Percentiles rank a stretch among this genome's conserved stretches.
These are phyloP conservation scores for Lordiphosa stackelbergi DNA, from an alignment of 1,140 invertebrate species.

Conservation along the genomic window DNA sequence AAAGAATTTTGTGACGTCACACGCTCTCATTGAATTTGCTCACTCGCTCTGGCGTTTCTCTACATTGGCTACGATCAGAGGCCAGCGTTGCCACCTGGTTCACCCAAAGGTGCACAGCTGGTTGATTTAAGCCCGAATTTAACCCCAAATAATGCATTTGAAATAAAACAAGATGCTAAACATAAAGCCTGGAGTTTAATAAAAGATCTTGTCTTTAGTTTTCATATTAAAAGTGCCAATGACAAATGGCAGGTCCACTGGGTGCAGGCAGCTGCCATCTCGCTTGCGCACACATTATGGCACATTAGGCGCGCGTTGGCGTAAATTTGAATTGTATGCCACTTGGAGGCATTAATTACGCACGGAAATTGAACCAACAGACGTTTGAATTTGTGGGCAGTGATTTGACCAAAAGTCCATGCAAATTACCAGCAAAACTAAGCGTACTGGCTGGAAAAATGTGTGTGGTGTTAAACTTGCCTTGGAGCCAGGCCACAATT, in stretches of 20 bases:
- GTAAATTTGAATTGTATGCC: conserved; percentile 57
- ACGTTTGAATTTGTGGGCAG: conserved; percentile 44
- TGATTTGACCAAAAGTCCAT: conserved; percentile 56
- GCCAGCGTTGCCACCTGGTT: conserved; percentile 31
- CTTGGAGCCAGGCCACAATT: conserved; percentile 21
- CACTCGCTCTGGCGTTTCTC: conserved; percentile 13
- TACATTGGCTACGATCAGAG: conserved; percentile 22
- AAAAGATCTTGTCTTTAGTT: conserved; percentile 1
- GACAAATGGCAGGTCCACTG: conserved; percentile 27
- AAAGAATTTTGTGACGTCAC: conserved; percentile 26
- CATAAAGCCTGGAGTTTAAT: conserved; percentile 16
- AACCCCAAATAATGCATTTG: conserved; percentile 10
- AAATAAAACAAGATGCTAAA: conserved; percentile 8
- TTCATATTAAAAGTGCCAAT: not conserved
- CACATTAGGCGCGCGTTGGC: conserved; percentile 64
- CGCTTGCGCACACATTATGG: conserved; percentile 9
- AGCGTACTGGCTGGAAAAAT: conserved; percentile 26
- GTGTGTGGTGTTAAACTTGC: conserved; percentile 56
- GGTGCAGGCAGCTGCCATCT: conserved; percentile 23
- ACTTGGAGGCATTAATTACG: conserved; percentile 53
- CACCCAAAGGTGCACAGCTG: conserved; percentile 36
- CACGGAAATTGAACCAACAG: conserved; percentile 44
- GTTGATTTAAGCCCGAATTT: conserved; percentile 29
- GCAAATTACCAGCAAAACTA: conserved; percentile 41
- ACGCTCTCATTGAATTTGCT: not conserved